These are phyloP conservation scores for Cantharis rustica DNA, from an alignment of 2,888 invertebrate genomes.

Conservation along the genomic window DNA sequence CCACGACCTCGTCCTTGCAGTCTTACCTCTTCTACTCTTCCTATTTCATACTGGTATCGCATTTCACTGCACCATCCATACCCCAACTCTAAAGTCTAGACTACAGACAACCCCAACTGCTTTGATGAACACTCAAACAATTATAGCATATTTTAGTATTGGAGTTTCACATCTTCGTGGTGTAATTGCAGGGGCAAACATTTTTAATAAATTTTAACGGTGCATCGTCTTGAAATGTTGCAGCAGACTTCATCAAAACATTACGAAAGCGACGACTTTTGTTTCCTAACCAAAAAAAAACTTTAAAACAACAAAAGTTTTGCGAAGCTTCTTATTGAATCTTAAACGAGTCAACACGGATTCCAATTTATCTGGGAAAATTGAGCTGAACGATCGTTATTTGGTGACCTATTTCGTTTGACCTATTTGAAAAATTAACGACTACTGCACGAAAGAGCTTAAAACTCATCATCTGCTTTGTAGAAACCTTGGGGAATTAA, in stretches of 20 bases:
- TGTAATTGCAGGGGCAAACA: background rate
- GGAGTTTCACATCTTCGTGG: background rate
- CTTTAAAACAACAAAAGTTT: background rate
- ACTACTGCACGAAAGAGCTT: background rate
- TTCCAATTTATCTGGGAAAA: background rate
- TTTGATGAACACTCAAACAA: slow-evolving; percentile 16
- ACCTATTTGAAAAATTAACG: background rate
- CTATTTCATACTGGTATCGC: slow-evolving; percentile 20
- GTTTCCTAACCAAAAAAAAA: background rate
- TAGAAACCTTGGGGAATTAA: background rate
- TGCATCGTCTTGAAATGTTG: background rate
- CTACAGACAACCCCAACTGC: slow-evolving; percentile 38
- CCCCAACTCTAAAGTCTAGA: slow-evolving; percentile 44
- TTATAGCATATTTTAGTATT: slow-evolving; percentile 3
- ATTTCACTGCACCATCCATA: slow-evolving; percentile 32
- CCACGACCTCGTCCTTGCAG: slow-evolving; percentile 55
- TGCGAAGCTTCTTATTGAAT: background rate
- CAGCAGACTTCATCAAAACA: background rate
- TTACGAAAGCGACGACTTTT: background rate
- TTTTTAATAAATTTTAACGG: background rate
- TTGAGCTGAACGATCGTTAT: background rate
- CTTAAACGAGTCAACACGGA: background rate
- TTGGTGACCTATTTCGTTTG: background rate
- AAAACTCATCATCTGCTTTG: background rate
- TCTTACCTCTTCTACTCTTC: slow-evolving; percentile 28